Evolutionary conservation across 2,797 vertebrate genomes (phyloP).

Genomic region (Pseudopleuronectes americanus): DNA sequence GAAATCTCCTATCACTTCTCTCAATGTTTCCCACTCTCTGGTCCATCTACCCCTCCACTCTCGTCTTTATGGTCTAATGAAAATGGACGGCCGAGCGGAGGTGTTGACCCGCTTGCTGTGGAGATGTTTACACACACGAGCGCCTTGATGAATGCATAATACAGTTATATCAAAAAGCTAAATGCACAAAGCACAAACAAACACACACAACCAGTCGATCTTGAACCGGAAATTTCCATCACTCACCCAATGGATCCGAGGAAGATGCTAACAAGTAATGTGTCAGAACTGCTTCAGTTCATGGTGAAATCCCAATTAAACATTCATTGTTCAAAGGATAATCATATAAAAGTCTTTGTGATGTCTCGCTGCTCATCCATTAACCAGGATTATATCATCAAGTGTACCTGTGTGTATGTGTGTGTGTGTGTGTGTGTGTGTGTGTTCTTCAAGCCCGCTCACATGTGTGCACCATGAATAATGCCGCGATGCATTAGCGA

Average conservation of each 20-base stretch:
- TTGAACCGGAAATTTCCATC: slow-evolving; percentile 35
- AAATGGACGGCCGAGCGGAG: slow-evolving; percentile 69
- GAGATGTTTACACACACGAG: slow-evolving; percentile 30
- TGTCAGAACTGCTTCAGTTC: slow-evolving; percentile 8
- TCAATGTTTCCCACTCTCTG: slow-evolving; percentile 39
- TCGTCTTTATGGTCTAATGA: slow-evolving; percentile 71
- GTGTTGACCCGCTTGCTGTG: slow-evolving; percentile 66
- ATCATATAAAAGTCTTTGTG: slow-evolving; percentile 18
- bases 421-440: slow-evolving; percentile 46
- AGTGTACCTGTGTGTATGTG: slow-evolving; percentile 24
- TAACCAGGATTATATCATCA: slow-evolving; percentile 34
- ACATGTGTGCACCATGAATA: slow-evolving; percentile 64
- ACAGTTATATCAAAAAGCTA: background rate
- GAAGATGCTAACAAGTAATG: slow-evolving; percentile 3
- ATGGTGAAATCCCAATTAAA: slow-evolving; percentile 32
- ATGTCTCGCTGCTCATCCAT: slow-evolving; percentile 44
- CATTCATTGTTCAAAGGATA: background rate
- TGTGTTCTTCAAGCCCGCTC: slow-evolving; percentile 40
- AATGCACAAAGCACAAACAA: background rate
- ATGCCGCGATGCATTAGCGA: slow-evolving; percentile 56
- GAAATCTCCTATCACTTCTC: slow-evolving; percentile 61
- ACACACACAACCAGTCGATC: background rate
- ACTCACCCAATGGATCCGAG: slow-evolving; percentile 5
- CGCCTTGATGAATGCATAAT: slow-evolving; percentile 17
- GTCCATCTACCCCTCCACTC: slow-evolving; percentile 34